A percentile compares a stretch with the other conserved stretches of the same genome.
Conservation (phyloP, 1,140 invertebrate genomes). For the Matsumurasca onukii region DNA sequence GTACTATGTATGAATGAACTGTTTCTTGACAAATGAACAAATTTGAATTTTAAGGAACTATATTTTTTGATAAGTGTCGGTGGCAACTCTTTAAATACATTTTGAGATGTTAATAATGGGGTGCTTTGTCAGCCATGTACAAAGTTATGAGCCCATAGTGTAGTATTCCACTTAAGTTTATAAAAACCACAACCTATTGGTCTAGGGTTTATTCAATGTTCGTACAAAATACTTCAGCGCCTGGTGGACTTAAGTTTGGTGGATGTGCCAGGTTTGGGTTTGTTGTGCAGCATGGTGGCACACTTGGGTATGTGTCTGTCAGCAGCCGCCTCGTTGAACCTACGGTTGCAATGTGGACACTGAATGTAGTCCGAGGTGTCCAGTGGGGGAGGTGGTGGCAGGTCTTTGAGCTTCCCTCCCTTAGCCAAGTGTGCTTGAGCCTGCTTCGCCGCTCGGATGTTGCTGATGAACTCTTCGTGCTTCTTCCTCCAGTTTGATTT, state of each 20-base stretch:
- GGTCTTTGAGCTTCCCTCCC: slow-evolving; percentile 81
- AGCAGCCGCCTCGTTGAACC: slow-evolving; percentile 84
- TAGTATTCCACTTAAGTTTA: too few species aligned
- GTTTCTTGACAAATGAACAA: too few species aligned
- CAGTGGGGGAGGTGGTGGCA: slow-evolving; percentile 85
- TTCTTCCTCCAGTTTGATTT: slow-evolving; percentile 86
- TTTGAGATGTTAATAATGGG: too few species aligned
- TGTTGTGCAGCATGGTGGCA: slow-evolving; percentile 78
- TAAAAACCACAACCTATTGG: too few species aligned
- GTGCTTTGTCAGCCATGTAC: too few species aligned
- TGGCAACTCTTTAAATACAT: too few species aligned
- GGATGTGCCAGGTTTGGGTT: slow-evolving; percentile 56
- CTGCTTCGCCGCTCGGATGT: slow-evolving; percentile 86
- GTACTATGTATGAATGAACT: too few species aligned
- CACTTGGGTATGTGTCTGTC: slow-evolving; percentile 94
- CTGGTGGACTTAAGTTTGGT: background rate
- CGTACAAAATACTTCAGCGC: too few species aligned
- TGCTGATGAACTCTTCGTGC: slow-evolving; percentile 89
- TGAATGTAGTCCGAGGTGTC: slow-evolving; percentile 87
- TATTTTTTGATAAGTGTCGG: too few species aligned
- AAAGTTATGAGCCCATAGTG: too few species aligned
- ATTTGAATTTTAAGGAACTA: too few species aligned
- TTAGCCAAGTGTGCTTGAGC: slow-evolving; percentile 80
- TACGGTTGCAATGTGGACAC: slow-evolving; percentile 87
- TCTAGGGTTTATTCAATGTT: too few species aligned